Percentiles rank a stretch among this genome's conserved stretches.
phyloP scores from a whole-genome alignment of 2,888 invertebrate species.

The Cacoxenus indagator region DNA sequence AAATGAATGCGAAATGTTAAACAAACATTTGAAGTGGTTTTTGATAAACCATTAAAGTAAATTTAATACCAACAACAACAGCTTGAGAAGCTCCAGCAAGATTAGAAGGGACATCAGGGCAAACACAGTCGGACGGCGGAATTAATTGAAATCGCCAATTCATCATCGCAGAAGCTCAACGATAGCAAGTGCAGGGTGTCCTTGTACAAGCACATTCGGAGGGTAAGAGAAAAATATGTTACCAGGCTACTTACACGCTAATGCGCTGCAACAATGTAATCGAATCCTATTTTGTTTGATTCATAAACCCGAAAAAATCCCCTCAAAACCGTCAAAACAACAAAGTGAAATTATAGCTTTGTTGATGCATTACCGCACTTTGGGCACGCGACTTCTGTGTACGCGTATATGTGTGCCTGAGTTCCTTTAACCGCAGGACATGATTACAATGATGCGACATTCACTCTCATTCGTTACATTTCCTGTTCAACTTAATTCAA shows the following conservation, averaged over 20 bases:
- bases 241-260: neutral
- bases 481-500: conserved; percentile 28
- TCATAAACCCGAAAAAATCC: conserved; percentile 11
- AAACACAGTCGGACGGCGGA: conserved; percentile 39
- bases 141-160: conserved; percentile 66
- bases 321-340: conserved; percentile 15
- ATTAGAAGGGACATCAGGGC: conserved; percentile 29
- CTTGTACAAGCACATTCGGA: neutral
- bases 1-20: conserved; percentile 30
- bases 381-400: conserved; percentile 14
- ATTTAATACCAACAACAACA: conserved; percentile 44
- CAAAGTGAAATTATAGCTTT: conserved; percentile 7
- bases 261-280: conserved; percentile 1
- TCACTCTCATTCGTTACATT: conserved; percentile 10
- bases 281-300: neutral
- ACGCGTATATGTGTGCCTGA: neutral
- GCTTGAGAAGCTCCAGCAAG: conserved; percentile 30
- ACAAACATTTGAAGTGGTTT: conserved; percentile 65
- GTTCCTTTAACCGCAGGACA: neutral
- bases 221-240: conserved; percentile 1
- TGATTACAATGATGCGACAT: neutral
- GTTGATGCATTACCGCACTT: conserved; percentile 12
- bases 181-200: conserved; percentile 7
- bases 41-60: conserved; percentile 67
- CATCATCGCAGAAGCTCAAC: conserved; percentile 47